Evolutionary conservation across 1,140 invertebrate genomes (phyloP).

Genomic region (Drosophila murphyi): DNA sequence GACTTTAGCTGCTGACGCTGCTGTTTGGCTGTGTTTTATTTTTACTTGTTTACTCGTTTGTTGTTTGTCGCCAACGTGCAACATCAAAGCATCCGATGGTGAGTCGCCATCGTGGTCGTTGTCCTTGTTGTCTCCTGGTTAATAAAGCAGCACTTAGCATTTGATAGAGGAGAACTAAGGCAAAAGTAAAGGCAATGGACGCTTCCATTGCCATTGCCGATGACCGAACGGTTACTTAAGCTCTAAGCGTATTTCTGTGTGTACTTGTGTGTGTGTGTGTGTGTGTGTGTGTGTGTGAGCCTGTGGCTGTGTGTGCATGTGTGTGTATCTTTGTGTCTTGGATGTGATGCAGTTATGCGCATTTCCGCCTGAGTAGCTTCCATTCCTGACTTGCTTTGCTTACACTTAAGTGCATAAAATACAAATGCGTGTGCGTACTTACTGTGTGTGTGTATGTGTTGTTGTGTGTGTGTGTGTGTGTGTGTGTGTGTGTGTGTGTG

Average conservation of each 20-base stretch:
- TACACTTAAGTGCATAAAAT: conserved; percentile 59
- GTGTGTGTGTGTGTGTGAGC: conserved; percentile 23
- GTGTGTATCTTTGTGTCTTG: conserved; percentile 35
- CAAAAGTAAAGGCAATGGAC: conserved; percentile 31
- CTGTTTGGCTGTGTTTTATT: conserved; percentile 26
- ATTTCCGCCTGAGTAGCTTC: conserved; percentile 73
- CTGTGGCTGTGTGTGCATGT: conserved; percentile 11
- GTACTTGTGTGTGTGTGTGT: conserved; percentile 14
- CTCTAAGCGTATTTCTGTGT: conserved; percentile 22
- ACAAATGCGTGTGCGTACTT: conserved; percentile 2
- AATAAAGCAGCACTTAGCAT: conserved; percentile 75
- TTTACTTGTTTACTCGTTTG: conserved; percentile 20
- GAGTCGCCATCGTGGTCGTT: conserved; percentile 20
- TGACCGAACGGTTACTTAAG: conserved; percentile 58
- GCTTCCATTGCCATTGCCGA: conserved; percentile 29
- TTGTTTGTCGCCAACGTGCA: conserved; percentile 28
- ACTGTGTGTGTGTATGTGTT: conserved; percentile 2
- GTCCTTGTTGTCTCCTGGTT: conserved; percentile 56
- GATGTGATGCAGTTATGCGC: conserved; percentile 74
- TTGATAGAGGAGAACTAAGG: conserved; percentile 30
- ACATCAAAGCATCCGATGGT: conserved; percentile 36
- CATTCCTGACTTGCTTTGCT: conserved; percentile 66
- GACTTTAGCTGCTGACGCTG: conserved; percentile 7
- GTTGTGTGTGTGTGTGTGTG: conserved; percentile 4
- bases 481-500: conserved; percentile 5